Percentiles rank a stretch among this genome's conserved stretches.
Evolutionary conservation across 2,888 invertebrate genomes (phyloP).

Genomic region (Miltochrista miniata): DNA sequence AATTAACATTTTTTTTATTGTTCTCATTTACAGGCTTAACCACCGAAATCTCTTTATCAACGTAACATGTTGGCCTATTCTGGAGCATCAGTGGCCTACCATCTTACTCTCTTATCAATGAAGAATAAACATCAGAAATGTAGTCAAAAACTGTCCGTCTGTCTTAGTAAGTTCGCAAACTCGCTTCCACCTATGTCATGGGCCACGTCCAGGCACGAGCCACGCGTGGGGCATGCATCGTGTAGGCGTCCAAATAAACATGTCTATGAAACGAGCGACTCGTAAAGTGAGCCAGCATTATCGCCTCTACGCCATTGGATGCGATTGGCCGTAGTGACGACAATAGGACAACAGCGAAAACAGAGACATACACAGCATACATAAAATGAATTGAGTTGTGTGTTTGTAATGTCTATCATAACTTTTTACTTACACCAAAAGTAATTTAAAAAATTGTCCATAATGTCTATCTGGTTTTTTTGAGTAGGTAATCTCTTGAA

Average conservation of each 20-base stretch:
- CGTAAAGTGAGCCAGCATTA: conserved; percentile 60
- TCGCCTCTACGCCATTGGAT: conserved; percentile 36
- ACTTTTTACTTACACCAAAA: no score
- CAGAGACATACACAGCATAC: conserved; percentile 1
- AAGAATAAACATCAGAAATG: not conserved
- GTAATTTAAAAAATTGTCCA: no score
- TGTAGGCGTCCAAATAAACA: conserved; percentile 76
- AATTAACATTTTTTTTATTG: no score
- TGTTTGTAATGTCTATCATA: no score
- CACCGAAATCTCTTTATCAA: no score
- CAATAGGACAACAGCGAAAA: conserved; percentile 11
- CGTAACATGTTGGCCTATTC: no score
- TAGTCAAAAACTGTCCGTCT: not conserved
- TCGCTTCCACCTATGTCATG: conserved; percentile 40
- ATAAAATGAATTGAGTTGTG: no score
- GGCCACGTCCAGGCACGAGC: conserved; percentile 61
- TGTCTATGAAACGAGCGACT: conserved; percentile 61
- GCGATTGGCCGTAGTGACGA: conserved; percentile 23
- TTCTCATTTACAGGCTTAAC: no score
- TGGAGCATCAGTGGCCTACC: no score
- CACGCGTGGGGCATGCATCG: conserved; percentile 62
- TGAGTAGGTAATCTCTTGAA: no score
- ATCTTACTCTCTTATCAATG: no score
- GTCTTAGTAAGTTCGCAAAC: not conserved
- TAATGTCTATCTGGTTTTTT: no score